Evolutionary conservation across 2,888 invertebrate species (phyloP).

Genomic region (Pyrochroa serraticornis): DNA sequence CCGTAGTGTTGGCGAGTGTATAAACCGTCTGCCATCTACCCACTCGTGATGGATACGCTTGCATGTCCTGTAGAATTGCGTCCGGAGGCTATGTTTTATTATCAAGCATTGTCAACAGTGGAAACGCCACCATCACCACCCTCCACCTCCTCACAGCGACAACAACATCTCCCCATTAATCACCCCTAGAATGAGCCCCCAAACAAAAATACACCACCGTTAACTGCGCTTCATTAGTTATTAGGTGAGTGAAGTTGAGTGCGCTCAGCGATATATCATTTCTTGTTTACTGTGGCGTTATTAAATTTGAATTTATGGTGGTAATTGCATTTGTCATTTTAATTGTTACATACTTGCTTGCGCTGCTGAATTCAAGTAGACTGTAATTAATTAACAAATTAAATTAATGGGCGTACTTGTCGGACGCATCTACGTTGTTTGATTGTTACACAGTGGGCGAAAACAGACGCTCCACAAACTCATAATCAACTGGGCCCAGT

Average conservation of each 20-base stretch:
- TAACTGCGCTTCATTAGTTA: slow-evolving; percentile 40
- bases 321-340: slow-evolving; percentile 54
- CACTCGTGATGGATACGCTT: slow-evolving; percentile 9
- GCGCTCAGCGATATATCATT: slow-evolving; percentile 39
- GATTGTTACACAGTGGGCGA: slow-evolving; percentile 26
- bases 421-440: slow-evolving; percentile 36
- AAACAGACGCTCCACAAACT: too few species aligned
- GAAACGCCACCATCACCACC: slow-evolving; percentile 8
- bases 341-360: slow-evolving; percentile 53
- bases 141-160: slow-evolving; percentile 32
- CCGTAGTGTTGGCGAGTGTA: slow-evolving; percentile 1
- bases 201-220: slow-evolving; percentile 33
- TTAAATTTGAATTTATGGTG: slow-evolving; percentile 53
- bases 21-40: slow-evolving; percentile 5
- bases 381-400: slow-evolving; percentile 53
- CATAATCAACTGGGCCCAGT: too few species aligned
- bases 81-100: slow-evolving; percentile 11
- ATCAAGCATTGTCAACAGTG: slow-evolving; percentile 9
- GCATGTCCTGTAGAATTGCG: slow-evolving; percentile 4
- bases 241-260: slow-evolving; percentile 37
- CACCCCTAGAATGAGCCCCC: slow-evolving; percentile 28
- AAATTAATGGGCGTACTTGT: slow-evolving; percentile 47
- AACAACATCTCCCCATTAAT: slow-evolving; percentile 41
- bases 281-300: slow-evolving; percentile 48
- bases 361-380: slow-evolving; percentile 48